Conservation (phyloP, 2,888 invertebrate genomes). For the Epirrhoe alternata region DNA sequence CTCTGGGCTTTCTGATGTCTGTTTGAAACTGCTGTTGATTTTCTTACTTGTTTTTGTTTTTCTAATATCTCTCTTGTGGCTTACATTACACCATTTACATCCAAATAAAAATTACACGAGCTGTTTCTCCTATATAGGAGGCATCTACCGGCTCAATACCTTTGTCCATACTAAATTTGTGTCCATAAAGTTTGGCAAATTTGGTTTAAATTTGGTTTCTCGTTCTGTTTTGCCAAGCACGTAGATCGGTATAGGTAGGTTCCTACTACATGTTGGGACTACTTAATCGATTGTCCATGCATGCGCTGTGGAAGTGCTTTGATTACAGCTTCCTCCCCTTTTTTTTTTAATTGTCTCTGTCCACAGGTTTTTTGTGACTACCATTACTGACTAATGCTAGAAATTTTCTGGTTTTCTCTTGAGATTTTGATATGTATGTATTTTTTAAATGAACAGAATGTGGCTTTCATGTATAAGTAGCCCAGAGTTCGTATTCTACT, state of each 20-base stretch:
- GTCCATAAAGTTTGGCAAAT: constrained; percentile 19
- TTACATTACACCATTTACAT: neutral
- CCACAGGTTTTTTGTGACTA: constrained; percentile 55
- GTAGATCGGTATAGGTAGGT: constrained; percentile 43
- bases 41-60: neutral
- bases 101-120: constrained; percentile 3
- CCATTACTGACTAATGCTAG: too few species aligned
- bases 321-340: constrained; percentile 78
- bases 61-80: neutral
- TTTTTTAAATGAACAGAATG: neutral
- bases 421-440: neutral
- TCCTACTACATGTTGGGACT: constrained; percentile 48
- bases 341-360: constrained; percentile 72
- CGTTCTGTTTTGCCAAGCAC: constrained; percentile 11
- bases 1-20: too few species aligned
- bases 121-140: constrained; percentile 34
- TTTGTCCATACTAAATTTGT: constrained; percentile 35
- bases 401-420: too few species aligned
- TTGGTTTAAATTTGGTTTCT: constrained; percentile 35
- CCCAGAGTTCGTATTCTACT: neutral
- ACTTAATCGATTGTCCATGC: constrained; percentile 78
- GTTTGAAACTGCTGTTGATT: neutral
- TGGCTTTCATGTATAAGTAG: neutral
- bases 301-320: constrained; percentile 74
- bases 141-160: constrained; percentile 29